phyloP scores from a whole-genome alignment of 2,113 vertebrate genomes.

The Ophiodon elongatus region DNA sequence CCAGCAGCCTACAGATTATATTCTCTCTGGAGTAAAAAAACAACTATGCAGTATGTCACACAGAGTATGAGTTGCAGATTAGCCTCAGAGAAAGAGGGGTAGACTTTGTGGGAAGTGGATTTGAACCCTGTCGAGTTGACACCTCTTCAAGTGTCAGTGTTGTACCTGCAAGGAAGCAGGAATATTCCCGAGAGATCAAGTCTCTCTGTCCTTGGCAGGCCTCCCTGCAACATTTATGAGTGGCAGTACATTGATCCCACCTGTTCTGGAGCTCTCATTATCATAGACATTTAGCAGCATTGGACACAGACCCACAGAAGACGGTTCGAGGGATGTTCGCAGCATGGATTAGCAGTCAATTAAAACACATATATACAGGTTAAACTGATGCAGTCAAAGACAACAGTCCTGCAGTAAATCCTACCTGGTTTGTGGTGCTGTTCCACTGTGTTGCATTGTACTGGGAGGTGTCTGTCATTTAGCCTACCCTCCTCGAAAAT shows the following conservation, averaged over 20 bases:
- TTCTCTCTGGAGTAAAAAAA: neutral
- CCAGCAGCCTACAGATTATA: constrained; percentile 9
- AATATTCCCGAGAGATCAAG: constrained; percentile 35
- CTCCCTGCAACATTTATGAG: constrained; percentile 49
- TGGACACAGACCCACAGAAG: neutral
- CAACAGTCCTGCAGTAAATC: neutral
- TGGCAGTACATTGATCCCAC: constrained; percentile 19
- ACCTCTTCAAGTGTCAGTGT: constrained; percentile 28
- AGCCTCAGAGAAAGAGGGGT: constrained; percentile 16
- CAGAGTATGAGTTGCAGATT: constrained; percentile 19
- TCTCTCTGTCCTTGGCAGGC: constrained; percentile 25
- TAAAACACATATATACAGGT: neutral
- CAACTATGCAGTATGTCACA: constrained; percentile 10
- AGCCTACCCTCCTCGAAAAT: neutral
- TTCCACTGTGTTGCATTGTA: neutral
- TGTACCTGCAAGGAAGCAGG: constrained; percentile 22
- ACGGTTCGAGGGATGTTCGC: neutral
- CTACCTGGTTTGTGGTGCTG: neutral
- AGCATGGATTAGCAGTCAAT: neutral
- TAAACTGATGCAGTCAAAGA: neutral
- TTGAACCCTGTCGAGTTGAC: constrained; percentile 43
- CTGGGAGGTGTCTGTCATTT: neutral
- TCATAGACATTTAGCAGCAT: constrained; percentile 34
- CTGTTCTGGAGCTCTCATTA: constrained; percentile 38
- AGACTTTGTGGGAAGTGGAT: constrained; percentile 18